Evolutionary conservation across 2,797 vertebrate genomes (phyloP).

Genomic region (Balearica regulorum): DNA sequence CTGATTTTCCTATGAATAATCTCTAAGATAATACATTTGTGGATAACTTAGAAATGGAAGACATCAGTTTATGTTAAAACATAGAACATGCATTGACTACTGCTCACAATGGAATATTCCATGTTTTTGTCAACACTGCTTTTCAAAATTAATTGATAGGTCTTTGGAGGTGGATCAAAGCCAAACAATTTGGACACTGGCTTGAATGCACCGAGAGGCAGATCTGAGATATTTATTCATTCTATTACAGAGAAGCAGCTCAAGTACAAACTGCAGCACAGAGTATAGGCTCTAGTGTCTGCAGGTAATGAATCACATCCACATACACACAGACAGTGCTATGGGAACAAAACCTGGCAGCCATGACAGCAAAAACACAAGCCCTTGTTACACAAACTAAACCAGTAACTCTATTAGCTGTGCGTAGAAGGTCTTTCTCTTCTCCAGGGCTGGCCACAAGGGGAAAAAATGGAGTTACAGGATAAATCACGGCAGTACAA

Average conservation of each 20-base stretch:
- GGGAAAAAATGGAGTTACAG: neutral
- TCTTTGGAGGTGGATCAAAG: neutral
- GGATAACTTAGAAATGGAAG: neutral
- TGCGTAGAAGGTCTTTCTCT: neutral
- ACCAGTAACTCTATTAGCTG: neutral
- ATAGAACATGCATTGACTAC: neutral
- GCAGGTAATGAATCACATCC: slow-evolving; percentile 26
- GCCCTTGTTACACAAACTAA: neutral
- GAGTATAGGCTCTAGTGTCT: neutral
- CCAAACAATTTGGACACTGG: neutral
- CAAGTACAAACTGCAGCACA: neutral
- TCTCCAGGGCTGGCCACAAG: neutral
- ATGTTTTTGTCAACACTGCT: neutral
- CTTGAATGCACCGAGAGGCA: neutral
- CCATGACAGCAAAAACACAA: slow-evolving; percentile 22
- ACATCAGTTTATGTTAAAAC: neutral
- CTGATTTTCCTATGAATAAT: neutral
- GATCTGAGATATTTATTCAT: neutral
- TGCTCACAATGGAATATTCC: neutral
- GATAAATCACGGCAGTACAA: neutral
- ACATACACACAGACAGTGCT: neutral
- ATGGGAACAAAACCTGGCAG: slow-evolving; percentile 41
- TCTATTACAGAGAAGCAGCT: neutral
- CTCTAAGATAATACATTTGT: neutral
- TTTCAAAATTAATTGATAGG: slow-evolving; percentile 10